These are phyloP conservation scores for Peromyscus nudipes DNA, from an alignment of 2,797 vertebrate species.

Conservation along the genomic window DNA sequence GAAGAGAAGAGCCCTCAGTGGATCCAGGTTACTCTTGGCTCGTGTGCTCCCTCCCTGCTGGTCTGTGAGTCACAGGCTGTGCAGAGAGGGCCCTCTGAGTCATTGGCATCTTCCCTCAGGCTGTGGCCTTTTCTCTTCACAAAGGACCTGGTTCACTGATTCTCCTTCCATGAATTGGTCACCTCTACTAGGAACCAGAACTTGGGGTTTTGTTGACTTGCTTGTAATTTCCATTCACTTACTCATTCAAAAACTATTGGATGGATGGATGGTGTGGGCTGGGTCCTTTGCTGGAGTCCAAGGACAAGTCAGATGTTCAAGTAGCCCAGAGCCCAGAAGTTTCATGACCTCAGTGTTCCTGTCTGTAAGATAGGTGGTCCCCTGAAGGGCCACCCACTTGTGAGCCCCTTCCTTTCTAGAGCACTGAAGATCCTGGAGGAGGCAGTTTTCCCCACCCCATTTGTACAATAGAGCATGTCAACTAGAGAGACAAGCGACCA, in stretches of 20 bases:
- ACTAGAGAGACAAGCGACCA: not conserved
- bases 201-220: not conserved
- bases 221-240: not conserved
- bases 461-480: not conserved
- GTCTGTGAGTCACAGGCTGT: not conserved
- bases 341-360: not conserved
- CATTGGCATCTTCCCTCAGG: accelerated
- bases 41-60: not conserved
- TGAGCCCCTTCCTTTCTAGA: not conserved
- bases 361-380: not conserved
- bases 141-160: not conserved
- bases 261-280: not conserved
- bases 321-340: not conserved
- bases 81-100: not conserved
- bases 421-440: not conserved
- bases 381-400: not conserved
- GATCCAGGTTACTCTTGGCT: not conserved
- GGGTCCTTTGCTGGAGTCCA: not conserved
- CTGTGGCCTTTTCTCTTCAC: not conserved
- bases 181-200: constrained; percentile 7
- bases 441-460: not conserved
- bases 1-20: not conserved
- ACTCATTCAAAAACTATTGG: not conserved
- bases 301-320: not conserved
- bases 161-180: not conserved